These are phyloP conservation scores for Melipona beecheii DNA, from an alignment of 2,888 invertebrate species.

Conservation along the genomic window DNA sequence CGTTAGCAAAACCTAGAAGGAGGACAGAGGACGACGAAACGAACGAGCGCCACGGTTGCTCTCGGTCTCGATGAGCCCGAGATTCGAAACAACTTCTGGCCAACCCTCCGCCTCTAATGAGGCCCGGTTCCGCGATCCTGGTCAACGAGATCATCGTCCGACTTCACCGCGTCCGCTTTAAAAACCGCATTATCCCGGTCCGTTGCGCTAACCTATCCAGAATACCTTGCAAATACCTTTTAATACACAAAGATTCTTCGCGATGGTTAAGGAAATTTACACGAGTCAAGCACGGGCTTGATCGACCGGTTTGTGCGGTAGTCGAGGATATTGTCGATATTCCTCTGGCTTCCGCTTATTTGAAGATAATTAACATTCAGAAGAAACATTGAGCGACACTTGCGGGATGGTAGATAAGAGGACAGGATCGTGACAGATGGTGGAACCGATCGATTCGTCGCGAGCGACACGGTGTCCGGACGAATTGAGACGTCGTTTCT, in stretches of 20 bases:
- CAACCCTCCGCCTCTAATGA: conserved; percentile 48
- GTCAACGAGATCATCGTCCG: conserved; percentile 50
- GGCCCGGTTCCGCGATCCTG: conserved; percentile 42
- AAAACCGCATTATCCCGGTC: conserved; percentile 24
- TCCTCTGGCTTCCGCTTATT: too few relatives aligned
- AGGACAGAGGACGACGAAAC: too few relatives aligned
- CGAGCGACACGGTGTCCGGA: conserved; percentile 6
- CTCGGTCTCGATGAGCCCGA: background rate
- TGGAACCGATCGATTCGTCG: conserved; percentile 46
- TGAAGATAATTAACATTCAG: too few relatives aligned
- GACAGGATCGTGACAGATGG: background rate
- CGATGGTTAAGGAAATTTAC: too few relatives aligned
- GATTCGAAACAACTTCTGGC: conserved; percentile 32
- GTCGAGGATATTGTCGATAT: too few relatives aligned
- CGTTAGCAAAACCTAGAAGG: conserved; percentile 24
- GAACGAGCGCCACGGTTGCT: too few relatives aligned
- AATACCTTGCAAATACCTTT: too few relatives aligned
- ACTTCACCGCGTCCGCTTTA: background rate
- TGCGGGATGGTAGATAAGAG: too few relatives aligned
- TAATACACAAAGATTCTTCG: too few relatives aligned
- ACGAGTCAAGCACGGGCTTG: too few relatives aligned
- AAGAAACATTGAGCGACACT: too few relatives aligned
- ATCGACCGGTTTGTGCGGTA: too few relatives aligned
- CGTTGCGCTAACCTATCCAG: background rate
- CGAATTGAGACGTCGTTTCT: conserved; percentile 44